Base-by-base conservation (phyloP, 1,140 invertebrate genomes). In the Macrobrachium rosenbergii region DNA sequence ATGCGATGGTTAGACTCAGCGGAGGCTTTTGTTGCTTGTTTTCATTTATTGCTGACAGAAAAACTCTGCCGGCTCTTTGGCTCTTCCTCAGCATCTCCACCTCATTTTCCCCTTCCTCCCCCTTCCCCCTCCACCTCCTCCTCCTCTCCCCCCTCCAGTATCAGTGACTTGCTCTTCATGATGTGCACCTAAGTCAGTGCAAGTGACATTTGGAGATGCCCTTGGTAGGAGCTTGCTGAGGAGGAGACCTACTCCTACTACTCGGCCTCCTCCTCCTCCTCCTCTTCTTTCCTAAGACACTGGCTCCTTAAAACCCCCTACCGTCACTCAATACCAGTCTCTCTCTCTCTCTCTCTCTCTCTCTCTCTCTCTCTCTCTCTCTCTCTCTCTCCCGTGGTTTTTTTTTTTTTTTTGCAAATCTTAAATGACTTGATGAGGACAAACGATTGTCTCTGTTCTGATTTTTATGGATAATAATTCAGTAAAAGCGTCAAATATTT, bases 201-300 rank as follows among this genome's bases (percentile, higher is more conserved):
- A 83, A 83, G 82, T 83, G 82, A 83, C 82, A 83, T 83, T 83
- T 83, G 69, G 58, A 73, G 12, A 69, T 76, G 69, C 58, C 69
- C 82, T 75, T 75, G 82, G 69, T 60, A 19, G 76, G 16, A 58
- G 59, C 76, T 52, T 45, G 76, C 45, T 72, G 45, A 60, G 76
- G 43, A 17, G 19, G 76, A 8, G 16, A 45, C 52, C 23, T 52
- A 21, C 16, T 75, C 52, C n/a, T 45, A 19, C 28, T 45, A 10
- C 28, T 43, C 43, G 10, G 16, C 75, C 75, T 12, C 75, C 0
- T 12, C 7, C 37, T 8, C 28, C 43, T 19, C 75, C 43, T 58
- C 23, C 72, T 19, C 75, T 19, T 45, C 75, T 21, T 17, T 16
- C 73, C 37, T 17, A 0, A 58, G 17, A n/a, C 14, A 16, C 43